These are phyloP conservation scores for Aphidius ervi DNA, from an alignment of 1,140 invertebrate genomes.

Conservation along the genomic window DNA sequence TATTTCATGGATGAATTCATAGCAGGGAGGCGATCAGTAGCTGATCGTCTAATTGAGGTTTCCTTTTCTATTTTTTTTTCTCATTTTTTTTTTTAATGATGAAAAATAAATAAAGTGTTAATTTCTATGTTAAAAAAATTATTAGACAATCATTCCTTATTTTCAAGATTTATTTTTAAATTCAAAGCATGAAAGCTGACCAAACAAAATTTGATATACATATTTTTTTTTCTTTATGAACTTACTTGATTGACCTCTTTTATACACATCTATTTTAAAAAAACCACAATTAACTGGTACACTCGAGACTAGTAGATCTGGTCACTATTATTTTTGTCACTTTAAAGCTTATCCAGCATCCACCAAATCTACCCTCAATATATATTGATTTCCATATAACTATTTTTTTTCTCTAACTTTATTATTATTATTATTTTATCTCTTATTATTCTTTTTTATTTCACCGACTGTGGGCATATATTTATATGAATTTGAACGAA, in stretches of 20 bases:
- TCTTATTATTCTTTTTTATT: constrained; percentile 8
- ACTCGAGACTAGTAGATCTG: constrained; percentile 18
- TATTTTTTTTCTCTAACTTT: constrained; percentile 10
- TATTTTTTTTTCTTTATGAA: no score
- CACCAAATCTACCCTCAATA: constrained; percentile 8
- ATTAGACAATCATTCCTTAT: neutral
- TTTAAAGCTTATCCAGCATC: neutral
- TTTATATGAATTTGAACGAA: constrained; percentile 26
- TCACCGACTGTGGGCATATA: neutral
- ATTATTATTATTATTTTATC: neutral
- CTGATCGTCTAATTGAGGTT: constrained; percentile 46
- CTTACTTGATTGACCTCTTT: no score
- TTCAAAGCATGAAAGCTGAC: constrained; percentile 26
- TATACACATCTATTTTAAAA: no score
- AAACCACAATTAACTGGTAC: neutral
- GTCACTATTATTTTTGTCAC: constrained; percentile 7
- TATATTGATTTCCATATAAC: constrained; percentile 1
- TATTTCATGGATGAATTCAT: neutral
- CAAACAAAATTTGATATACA: constrained; percentile 24
- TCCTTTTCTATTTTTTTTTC: neutral
- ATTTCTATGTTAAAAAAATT: neutral
- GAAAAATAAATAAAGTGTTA: neutral
- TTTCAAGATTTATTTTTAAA: neutral
- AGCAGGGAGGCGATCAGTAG: constrained; percentile 42
- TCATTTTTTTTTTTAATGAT: no score